These are phyloP conservation scores for Barnardius zonarius DNA, from an alignment of 2,113 vertebrate genomes.

Conservation along the genomic window DNA sequence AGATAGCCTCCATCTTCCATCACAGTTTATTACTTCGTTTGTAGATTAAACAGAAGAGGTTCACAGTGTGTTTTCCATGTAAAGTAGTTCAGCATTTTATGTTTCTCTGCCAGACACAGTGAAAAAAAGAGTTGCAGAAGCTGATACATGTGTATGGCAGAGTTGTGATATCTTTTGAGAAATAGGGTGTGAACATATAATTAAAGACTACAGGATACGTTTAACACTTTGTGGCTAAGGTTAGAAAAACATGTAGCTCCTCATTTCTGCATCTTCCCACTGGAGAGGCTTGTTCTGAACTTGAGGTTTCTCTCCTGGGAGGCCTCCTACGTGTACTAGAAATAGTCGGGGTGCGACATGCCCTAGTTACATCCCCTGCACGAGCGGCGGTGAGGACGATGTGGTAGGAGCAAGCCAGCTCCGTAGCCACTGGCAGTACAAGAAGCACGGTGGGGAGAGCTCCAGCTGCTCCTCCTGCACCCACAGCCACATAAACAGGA, in stretches of 20 bases:
- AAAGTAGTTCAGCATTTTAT: slow-evolving; percentile 20
- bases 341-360: not conserved
- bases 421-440: accelerated
- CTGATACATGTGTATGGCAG: not conserved
- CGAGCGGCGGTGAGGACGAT: accelerated
- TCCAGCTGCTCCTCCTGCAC: slow-evolving; percentile 19
- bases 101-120: slow-evolving; percentile 6
- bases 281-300: slow-evolving; percentile 15
- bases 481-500: not conserved
- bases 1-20: not conserved
- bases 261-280: not conserved
- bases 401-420: not conserved
- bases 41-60: slow-evolving; percentile 7
- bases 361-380: slow-evolving; percentile 15
- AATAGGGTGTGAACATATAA: slow-evolving; percentile 40
- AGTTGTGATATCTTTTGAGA: slow-evolving; percentile 39
- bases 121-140: not conserved
- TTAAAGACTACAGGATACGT: not conserved
- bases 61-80: slow-evolving; percentile 1
- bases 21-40: not conserved
- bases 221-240: slow-evolving; percentile 10
- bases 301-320: not conserved
- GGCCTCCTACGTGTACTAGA: slow-evolving; percentile 31
- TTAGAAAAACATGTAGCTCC: not conserved
- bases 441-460: not conserved